These are phyloP conservation scores for Peromyscus attwateri DNA, from an alignment of 2,797 vertebrate species.

Conservation along the genomic window DNA sequence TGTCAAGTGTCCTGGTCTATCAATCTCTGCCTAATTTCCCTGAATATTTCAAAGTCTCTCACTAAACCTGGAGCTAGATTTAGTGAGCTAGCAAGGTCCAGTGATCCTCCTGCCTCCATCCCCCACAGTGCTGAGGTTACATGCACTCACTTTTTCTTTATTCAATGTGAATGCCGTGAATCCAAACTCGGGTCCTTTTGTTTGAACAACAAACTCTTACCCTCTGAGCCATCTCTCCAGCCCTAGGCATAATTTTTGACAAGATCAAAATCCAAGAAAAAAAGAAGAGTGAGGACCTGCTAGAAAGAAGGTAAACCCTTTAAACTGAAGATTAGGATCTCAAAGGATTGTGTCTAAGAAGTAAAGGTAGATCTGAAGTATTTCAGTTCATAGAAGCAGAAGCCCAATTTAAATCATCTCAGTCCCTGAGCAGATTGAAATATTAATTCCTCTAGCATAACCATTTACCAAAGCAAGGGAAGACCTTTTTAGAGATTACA, in stretches of 20 bases:
- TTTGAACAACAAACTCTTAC: not conserved
- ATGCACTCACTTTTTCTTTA: not conserved
- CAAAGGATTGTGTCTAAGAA: conserved; percentile 13
- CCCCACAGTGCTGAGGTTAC: not conserved
- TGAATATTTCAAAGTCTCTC: not conserved
- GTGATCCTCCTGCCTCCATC: not conserved
- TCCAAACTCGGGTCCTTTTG: not conserved
- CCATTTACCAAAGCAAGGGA: not conserved
- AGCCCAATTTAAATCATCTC: conserved; percentile 33
- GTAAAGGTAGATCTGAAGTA: conserved; percentile 7
- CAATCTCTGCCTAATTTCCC: not conserved
- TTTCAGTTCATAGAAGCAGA: not conserved
- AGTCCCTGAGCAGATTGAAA: not conserved
- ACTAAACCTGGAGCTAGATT: not conserved
- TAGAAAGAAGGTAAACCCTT: not conserved
- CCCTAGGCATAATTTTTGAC: not conserved
- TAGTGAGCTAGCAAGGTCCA: not conserved
- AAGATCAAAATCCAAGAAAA: not conserved
- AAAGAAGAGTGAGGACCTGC: not conserved
- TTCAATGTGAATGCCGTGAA: not conserved
- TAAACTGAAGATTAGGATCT: not conserved
- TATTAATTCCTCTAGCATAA: conserved; percentile 18
- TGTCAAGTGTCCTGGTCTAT: not conserved
- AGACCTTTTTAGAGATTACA: not conserved
- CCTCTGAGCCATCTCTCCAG: not conserved